Percentiles rank a stretch among this genome's conserved stretches.
Conservation (phyloP, 2,888 invertebrate genomes). For the Thera obeliscata region DNA sequence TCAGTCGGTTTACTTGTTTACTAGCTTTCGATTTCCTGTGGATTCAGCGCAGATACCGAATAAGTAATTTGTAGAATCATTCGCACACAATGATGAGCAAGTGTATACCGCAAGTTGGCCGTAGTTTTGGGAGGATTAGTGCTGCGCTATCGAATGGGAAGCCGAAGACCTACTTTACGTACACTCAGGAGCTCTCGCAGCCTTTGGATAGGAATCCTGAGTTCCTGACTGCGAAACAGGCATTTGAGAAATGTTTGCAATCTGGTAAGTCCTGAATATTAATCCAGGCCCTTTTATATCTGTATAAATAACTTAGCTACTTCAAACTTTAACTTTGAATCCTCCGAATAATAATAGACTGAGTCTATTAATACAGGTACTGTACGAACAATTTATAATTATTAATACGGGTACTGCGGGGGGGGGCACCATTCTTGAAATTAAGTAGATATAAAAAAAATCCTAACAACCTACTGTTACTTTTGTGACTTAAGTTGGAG, state of each 20-base stretch:
- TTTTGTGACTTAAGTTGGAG: too few species aligned
- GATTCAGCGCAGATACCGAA: not conserved
- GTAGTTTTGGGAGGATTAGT: slow-evolving; percentile 66
- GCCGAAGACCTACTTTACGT: slow-evolving; percentile 88
- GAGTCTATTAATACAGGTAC: too few species aligned
- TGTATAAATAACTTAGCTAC: too few species aligned
- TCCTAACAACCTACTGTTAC: too few species aligned
- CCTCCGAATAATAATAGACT: too few species aligned
- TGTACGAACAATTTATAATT: too few species aligned
- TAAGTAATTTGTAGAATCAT: slow-evolving; percentile 19
- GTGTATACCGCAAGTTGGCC: slow-evolving; percentile 65
- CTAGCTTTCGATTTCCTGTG: not conserved
- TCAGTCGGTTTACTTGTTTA: not conserved
- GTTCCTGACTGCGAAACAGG: slow-evolving; percentile 89
- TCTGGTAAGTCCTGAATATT: slow-evolving; percentile 86
- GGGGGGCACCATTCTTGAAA: too few species aligned
- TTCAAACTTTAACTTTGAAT: too few species aligned
- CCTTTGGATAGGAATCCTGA: slow-evolving; percentile 90
- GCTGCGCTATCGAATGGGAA: slow-evolving; percentile 62
- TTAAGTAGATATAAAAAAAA: too few species aligned
- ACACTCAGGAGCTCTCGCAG: slow-evolving; percentile 92
- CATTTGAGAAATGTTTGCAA: slow-evolving; percentile 89
- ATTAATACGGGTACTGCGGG: too few species aligned
- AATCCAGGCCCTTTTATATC: not conserved
- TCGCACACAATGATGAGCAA: slow-evolving; percentile 57